A percentile compares a stretch with the other conserved stretches of the same genome.
These are phyloP conservation scores for Cyanoramphus novaezelandiae DNA, from an alignment of 2,113 vertebrate genomes.

Conservation along the genomic window DNA sequence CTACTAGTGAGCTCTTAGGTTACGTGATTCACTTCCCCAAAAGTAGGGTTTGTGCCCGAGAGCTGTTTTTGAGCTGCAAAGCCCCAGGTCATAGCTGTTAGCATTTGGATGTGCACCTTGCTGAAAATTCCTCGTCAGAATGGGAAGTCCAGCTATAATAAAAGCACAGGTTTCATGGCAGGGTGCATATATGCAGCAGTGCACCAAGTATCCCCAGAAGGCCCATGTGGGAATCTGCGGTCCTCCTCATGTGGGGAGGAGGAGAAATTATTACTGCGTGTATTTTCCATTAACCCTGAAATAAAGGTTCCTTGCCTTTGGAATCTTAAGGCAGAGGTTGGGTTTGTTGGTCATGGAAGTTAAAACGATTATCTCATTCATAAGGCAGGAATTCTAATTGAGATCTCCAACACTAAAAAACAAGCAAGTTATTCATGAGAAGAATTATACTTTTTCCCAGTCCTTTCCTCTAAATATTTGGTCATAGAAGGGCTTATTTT, in stretches of 20 bases:
- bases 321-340: neutral
- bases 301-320: neutral
- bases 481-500: constrained; percentile 19
- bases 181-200: rapidly evolving
- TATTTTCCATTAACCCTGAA: constrained; percentile 7
- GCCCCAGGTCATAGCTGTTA: neutral
- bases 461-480: constrained; percentile 26
- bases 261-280: neutral
- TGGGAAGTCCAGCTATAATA: neutral
- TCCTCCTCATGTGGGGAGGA: neutral
- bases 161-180: neutral
- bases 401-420: constrained; percentile 24
- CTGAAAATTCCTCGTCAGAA: neutral
- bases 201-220: neutral
- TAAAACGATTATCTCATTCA: constrained; percentile 63
- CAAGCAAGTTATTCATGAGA: constrained; percentile 45
- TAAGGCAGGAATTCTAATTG: constrained; percentile 41
- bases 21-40: neutral
- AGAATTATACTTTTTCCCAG: neutral
- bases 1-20: neutral
- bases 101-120: neutral
- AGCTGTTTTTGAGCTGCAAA: neutral
- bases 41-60: neutral
- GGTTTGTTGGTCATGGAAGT: neutral
- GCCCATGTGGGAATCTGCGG: neutral